Evolutionary conservation across 2,888 invertebrate genomes (phyloP), one percentile per base, ranked within the genome.

Genomic region (Drepana falcataria): DNA sequence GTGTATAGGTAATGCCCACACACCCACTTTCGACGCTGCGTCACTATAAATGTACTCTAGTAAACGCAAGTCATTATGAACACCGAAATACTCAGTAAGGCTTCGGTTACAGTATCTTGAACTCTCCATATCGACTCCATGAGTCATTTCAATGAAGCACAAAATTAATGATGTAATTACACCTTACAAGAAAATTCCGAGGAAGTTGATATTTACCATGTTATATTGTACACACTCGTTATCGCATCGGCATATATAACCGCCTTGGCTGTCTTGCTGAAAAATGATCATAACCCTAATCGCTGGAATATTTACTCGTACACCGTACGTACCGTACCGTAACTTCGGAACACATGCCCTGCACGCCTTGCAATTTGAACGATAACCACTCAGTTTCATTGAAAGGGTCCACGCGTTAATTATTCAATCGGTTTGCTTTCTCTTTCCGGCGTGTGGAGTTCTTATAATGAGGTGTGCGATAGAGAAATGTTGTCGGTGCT

Each of bases 261-360:
- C 73, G 69, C 65, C 21, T 21, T 1, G 61, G 63, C 65, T 63
- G 69, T 64, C 66, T 61, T 55, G 58, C 66, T 82, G 77, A 81
- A 82, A 82, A 71, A 80, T 83, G 79, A 63, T 79, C 63, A 58
- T 75, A 81, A 75, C 85, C 82, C 71, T 87, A 85, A 87, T 86
- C 63, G 76, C 72, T 65, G 60, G 53, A 57, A 62, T 74, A 78
- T 74, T 21, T 21, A 21, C 21, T 21, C 21, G 21, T 21, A 21
- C 21, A 21, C 21, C 21, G 75, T 68, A 68, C 63, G 59, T n/a
- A n/a, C n/a, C n/a, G n/a, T n/a, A n/a, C n/a, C n/a, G n/a, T n/a
- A n/a, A 21, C 21, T 21, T 21, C 21, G 21, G 21, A 21, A 21
- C 21, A 65, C 65, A 68, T 66, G 68, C 67, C 68, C 68, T 77